Conservation (phyloP, 2,113 vertebrate genomes). For the Coracopsis vasa region DNA sequence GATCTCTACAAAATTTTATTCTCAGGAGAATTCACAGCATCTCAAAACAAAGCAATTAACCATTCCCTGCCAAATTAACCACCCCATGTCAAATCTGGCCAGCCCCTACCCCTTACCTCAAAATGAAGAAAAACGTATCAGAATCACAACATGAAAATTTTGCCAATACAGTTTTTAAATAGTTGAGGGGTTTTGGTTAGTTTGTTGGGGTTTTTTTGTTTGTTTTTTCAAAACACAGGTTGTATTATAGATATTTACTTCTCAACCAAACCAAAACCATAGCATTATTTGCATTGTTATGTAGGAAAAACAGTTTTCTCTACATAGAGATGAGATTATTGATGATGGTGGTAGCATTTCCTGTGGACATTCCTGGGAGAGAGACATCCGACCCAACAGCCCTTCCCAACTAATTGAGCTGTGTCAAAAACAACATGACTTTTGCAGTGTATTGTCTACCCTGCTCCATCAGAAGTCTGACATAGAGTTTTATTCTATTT, state of each 20-base stretch:
- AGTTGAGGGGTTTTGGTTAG: neutral
- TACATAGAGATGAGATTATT: neutral
- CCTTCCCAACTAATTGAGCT: neutral
- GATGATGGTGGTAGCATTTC: neutral
- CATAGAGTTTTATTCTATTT: neutral
- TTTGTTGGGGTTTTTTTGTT: neutral
- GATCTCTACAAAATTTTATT: neutral
- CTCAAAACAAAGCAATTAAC: neutral
- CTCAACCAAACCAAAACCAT: neutral
- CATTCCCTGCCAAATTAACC: neutral
- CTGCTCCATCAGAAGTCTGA: neutral
- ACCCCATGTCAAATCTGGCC: neutral
- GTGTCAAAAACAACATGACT: neutral
- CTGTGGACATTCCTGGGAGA: neutral
- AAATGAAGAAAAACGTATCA: neutral
- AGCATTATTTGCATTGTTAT: neutral
- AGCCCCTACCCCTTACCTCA: accelerated
- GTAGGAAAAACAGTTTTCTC: neutral
- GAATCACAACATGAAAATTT: neutral
- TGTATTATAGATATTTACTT: neutral
- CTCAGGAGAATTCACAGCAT: neutral
- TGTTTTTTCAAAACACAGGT: neutral
- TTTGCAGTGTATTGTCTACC: neutral
- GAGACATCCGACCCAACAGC: neutral
- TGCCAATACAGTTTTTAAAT: neutral